These are phyloP conservation scores for Gobionotothen gibberifrons DNA, from an alignment of 2,797 vertebrate genomes.

Conservation along the genomic window DNA sequence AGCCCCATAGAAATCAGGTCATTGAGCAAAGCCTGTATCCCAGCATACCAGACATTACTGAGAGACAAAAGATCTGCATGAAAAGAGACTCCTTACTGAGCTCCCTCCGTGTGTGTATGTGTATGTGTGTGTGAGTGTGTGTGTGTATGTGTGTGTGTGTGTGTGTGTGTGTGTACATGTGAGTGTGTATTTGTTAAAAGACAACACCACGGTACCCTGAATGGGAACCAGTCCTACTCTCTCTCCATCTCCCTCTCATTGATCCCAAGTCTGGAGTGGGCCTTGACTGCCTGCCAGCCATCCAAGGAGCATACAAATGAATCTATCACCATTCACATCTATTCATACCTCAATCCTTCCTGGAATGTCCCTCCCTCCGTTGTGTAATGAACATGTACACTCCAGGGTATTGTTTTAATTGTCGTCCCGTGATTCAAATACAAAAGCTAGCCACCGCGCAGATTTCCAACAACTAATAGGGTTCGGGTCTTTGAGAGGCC, in stretches of 20 bases:
- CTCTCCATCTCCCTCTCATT: slow-evolving; percentile 37
- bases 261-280: slow-evolving; percentile 71
- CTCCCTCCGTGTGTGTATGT: slow-evolving; percentile 45
- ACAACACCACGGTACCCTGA: slow-evolving; percentile 53
- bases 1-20: slow-evolving; percentile 81
- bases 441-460: slow-evolving; percentile 35
- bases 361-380: slow-evolving; percentile 62
- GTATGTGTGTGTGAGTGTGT: slow-evolving; percentile 33
- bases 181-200: slow-evolving; percentile 57
- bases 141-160: slow-evolving; percentile 45
- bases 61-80: slow-evolving; percentile 83
- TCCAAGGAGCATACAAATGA: slow-evolving; percentile 70
- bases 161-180: background rate
- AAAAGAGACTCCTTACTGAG: slow-evolving; percentile 78
- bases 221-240: slow-evolving; percentile 59
- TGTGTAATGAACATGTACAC: slow-evolving; percentile 64
- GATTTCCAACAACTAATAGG: slow-evolving; percentile 25
- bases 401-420: slow-evolving; percentile 70
- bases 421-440: slow-evolving; percentile 26
- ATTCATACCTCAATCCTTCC: slow-evolving; percentile 64
- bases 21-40: slow-evolving; percentile 81
- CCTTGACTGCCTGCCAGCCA: slow-evolving; percentile 62
- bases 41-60: slow-evolving; percentile 84
- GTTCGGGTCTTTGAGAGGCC: slow-evolving; percentile 24
- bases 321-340: slow-evolving; percentile 70